Conservation (phyloP, 2,797 vertebrate genomes). For the Danio aesculapii region DNA sequence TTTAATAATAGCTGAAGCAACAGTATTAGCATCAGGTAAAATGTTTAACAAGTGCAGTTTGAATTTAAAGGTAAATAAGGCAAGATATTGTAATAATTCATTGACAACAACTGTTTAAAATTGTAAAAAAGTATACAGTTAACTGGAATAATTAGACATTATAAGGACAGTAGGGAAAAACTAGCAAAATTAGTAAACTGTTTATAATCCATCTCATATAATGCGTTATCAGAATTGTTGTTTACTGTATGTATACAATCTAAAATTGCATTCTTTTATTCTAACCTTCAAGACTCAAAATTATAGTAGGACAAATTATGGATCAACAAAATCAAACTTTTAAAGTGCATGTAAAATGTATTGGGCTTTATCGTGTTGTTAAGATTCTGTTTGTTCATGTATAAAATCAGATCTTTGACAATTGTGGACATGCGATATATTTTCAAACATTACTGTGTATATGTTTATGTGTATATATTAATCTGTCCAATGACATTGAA, state of each 20-base stretch:
- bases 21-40: background rate
- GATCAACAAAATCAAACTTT: too few relatives aligned
- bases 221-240: background rate
- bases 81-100: background rate
- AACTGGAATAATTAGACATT: background rate
- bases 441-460: too few relatives aligned
- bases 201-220: background rate
- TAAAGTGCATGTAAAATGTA: background rate
- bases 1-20: too few relatives aligned
- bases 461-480: too few relatives aligned
- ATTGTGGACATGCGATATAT: background rate
- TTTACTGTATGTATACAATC: background rate
- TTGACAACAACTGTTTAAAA: background rate
- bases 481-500: too few relatives aligned
- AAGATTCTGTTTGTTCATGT: background rate
- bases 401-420: background rate
- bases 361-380: too few relatives aligned
- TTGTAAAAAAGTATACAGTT: background rate
- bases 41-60: background rate
- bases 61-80: background rate
- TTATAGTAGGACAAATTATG: background rate
- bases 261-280: background rate
- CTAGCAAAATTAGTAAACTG: background rate
- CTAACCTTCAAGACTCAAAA: background rate
- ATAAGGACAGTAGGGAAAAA: background rate